Percentiles rank a stretch among this genome's conserved stretches.
phyloP scores from a whole-genome alignment of 1,140 invertebrate species.

The Asobara japonica region DNA sequence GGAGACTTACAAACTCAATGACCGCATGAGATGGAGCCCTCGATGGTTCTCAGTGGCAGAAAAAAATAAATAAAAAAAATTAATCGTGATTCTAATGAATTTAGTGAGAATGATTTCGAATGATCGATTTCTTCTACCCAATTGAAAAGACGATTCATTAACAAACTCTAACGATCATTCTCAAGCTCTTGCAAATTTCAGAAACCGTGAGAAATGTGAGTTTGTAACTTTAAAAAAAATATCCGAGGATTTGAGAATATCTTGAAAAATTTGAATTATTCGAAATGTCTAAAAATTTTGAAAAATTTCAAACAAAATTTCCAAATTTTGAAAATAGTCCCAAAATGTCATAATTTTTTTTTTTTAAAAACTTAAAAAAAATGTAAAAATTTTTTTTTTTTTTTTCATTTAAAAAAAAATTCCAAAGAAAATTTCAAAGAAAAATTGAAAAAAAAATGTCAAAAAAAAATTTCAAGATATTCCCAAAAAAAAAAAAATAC shows the following conservation, averaged over 20 bases:
- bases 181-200: background rate
- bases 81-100: background rate
- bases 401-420: too few relatives aligned
- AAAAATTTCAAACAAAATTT: background rate
- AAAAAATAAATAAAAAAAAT: background rate
- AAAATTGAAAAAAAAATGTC: too few relatives aligned
- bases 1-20: background rate
- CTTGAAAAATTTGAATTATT: background rate
- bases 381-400: background rate
- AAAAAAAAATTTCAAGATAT: too few relatives aligned
- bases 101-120: background rate
- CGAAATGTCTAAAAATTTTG: background rate
- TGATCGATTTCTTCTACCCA: background rate
- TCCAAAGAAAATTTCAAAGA: too few relatives aligned
- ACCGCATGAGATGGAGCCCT: slow-evolving; percentile 16
- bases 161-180: background rate
- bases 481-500: too few relatives aligned
- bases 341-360: too few relatives aligned
- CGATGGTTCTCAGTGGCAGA: background rate
- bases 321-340: too few relatives aligned
- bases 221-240: background rate
- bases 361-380: too few relatives aligned
- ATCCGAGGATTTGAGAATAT: background rate
- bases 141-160: background rate
- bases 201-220: background rate